Evolutionary conservation across 2,888 invertebrate genomes (phyloP).

Genomic region (Odontomyia ornata): DNA sequence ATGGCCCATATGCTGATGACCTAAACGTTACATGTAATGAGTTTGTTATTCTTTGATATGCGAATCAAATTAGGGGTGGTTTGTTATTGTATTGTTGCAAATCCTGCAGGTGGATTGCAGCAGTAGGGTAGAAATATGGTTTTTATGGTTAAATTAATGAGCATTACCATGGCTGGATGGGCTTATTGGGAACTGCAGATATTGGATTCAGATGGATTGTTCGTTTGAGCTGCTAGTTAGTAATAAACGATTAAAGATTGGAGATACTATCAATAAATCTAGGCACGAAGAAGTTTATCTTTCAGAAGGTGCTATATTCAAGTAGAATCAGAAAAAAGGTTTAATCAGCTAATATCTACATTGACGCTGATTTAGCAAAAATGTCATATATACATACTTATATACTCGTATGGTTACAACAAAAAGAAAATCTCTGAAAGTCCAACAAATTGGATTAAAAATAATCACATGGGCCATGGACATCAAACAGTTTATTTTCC

Average conservation of each 20-base stretch:
- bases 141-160: constrained; percentile 19
- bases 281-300: too few relatives aligned
- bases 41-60: constrained; percentile 42
- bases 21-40: constrained; percentile 10
- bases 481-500: neutral
- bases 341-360: too few relatives aligned
- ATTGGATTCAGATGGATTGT: constrained; percentile 21
- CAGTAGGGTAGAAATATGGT: neutral
- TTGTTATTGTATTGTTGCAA: constrained; percentile 30
- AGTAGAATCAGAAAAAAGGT: too few relatives aligned
- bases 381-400: too few relatives aligned
- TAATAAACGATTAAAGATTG: too few relatives aligned
- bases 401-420: too few relatives aligned
- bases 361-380: too few relatives aligned
- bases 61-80: constrained; percentile 43
- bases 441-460: constrained; percentile 34
- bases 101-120: constrained; percentile 34
- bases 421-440: too few relatives aligned
- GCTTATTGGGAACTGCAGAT: constrained; percentile 4
- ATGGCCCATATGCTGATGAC: constrained; percentile 28
- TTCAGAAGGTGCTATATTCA: too few relatives aligned
- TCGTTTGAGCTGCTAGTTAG: too few relatives aligned
- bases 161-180: neutral
- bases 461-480: neutral
- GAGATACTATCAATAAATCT: too few relatives aligned